phyloP scores from a whole-genome alignment of 2,113 vertebrate species.

The Hystrix brachyura region DNA sequence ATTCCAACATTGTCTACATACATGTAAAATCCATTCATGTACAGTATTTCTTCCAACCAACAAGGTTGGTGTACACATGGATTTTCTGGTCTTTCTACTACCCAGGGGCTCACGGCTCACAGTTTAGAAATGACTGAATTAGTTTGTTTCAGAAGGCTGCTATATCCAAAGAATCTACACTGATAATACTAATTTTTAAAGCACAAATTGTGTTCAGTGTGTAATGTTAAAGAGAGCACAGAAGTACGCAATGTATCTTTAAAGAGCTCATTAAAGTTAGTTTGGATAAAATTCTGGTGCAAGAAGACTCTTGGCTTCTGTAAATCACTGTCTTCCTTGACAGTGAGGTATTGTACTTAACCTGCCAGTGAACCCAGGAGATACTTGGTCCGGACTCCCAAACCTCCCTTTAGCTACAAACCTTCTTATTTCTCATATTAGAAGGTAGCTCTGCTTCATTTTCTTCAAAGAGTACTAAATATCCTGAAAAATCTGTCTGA shows the following conservation, averaged over 20 bases:
- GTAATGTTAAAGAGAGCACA: background rate
- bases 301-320: background rate
- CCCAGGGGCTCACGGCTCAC: background rate
- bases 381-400: background rate
- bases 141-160: background rate
- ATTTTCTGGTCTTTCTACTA: background rate
- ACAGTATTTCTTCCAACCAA: background rate
- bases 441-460: slow-evolving; percentile 14
- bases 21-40: background rate
- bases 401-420: background rate
- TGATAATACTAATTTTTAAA: slow-evolving; percentile 56
- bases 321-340: background rate
- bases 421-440: slow-evolving; percentile 2
- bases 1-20: background rate
- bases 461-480: slow-evolving; percentile 35
- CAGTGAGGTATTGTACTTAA: background rate
- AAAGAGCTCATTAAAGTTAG: background rate
- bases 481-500: background rate
- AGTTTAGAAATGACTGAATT: slow-evolving; percentile 22
- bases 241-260: background rate
- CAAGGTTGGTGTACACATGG: background rate
- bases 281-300: slow-evolving; percentile 5
- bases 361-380: background rate
- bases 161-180: slow-evolving; percentile 21
- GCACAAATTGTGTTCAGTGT: background rate